These are phyloP conservation scores for Panopea generosa DNA, from an alignment of 2,888 invertebrate genomes.

Conservation along the genomic window DNA sequence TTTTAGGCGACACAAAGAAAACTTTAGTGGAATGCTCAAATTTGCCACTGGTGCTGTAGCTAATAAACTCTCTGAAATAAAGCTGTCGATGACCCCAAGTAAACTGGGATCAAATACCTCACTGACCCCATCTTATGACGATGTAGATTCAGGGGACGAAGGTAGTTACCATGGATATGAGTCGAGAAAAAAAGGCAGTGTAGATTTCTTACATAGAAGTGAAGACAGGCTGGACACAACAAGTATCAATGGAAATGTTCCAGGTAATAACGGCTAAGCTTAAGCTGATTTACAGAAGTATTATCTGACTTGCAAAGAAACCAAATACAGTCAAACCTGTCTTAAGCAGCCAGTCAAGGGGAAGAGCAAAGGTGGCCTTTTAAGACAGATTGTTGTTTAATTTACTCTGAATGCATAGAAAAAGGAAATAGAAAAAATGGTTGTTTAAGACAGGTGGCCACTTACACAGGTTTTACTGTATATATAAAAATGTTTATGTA, in stretches of 20 bases:
- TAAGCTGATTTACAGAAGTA: too few relatives aligned
- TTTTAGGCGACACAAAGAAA: slow-evolving; percentile 71
- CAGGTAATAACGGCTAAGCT: not conserved
- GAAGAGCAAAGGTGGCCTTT: too few relatives aligned
- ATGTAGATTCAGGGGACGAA: slow-evolving; percentile 71
- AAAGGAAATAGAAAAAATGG: too few relatives aligned
- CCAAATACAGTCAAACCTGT: too few relatives aligned
- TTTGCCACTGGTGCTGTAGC: slow-evolving; percentile 76
- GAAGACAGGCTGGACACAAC: slow-evolving; percentile 54
- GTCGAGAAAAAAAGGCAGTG: slow-evolving; percentile 41
- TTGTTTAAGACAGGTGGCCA: too few relatives aligned
- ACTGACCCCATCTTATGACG: slow-evolving; percentile 70
- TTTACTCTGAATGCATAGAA: too few relatives aligned
- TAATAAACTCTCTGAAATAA: slow-evolving; percentile 80
- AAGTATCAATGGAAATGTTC: slow-evolving; percentile 49
- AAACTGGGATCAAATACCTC: slow-evolving; percentile 74
- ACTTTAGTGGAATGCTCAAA: slow-evolving; percentile 77
- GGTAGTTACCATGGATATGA: slow-evolving; percentile 35
- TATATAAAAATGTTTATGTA: too few relatives aligned
- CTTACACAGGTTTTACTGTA: too few relatives aligned
- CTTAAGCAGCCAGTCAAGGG: too few relatives aligned
- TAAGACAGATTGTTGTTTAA: too few relatives aligned
- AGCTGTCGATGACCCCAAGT: slow-evolving; percentile 81
- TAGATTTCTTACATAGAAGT: slow-evolving; percentile 65
- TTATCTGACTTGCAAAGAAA: too few relatives aligned